Percentiles rank a stretch among this genome's conserved stretches.
These are phyloP conservation scores for Cosmia trapezina DNA, from an alignment of 2,888 invertebrate species.

Conservation along the genomic window DNA sequence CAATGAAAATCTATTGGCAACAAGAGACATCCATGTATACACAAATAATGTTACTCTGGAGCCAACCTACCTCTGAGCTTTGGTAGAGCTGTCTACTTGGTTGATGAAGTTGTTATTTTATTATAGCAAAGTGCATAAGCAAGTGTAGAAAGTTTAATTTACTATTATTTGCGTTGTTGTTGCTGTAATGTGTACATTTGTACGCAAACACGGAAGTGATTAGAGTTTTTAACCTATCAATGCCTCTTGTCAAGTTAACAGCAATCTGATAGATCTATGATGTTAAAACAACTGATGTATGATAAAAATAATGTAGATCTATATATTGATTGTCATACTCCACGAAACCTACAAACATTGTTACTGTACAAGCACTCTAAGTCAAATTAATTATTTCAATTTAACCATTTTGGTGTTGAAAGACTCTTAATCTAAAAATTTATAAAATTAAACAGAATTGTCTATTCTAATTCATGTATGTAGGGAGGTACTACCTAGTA, in stretches of 20 bases:
- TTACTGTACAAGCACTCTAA: neutral
- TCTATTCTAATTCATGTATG: neutral
- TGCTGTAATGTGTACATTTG: neutral
- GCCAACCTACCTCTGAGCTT: neutral
- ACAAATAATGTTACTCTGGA: conserved; percentile 10
- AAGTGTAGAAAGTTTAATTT: conserved; percentile 1
- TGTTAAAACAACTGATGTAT: conserved; percentile 34
- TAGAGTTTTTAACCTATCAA: conserved; percentile 14
- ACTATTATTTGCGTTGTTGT: conserved; percentile 1
- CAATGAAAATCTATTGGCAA: neutral
- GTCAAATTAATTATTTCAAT: neutral
- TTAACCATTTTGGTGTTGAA: neutral
- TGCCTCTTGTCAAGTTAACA: conserved; percentile 12
- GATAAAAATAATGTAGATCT: conserved; percentile 45
- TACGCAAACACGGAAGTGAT: conserved; percentile 43
- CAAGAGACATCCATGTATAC: neutral
- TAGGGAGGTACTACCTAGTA: neutral
- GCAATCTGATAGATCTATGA: conserved; percentile 36
- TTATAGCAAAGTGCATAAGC: neutral
- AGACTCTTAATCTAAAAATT: too few relatives aligned
- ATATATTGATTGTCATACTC: conserved; percentile 16
- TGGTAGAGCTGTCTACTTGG: neutral
- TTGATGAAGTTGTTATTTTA: neutral
- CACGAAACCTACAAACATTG: neutral
- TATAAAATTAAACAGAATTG: neutral